Base-by-base conservation (phyloP, 1,140 invertebrate genomes). In the Leptoteleia sp. region DNA sequence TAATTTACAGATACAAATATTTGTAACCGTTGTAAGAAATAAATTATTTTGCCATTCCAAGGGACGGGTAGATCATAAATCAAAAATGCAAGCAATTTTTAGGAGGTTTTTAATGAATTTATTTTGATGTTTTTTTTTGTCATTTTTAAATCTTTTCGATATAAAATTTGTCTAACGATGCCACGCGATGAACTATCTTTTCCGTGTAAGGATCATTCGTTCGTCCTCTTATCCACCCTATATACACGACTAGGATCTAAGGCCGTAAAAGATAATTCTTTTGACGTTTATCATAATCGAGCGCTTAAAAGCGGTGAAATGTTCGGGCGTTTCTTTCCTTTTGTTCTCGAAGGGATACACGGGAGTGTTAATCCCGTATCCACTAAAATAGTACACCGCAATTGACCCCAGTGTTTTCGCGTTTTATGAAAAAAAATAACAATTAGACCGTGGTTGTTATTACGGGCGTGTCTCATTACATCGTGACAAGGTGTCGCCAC, bases 151-250 rank as follows among this genome's bases (percentile, higher is more conserved):
- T 87, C 83, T 89, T 86, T 89, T 88, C 78, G 82, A 89, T 89
- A 89, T 89, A 90, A 89, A 90, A 90, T 88, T 89, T 90, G 80
- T 87, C 84, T 85, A 88, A 87, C 84, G 86, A 89, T 89, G 86
- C 86, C 88, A 86, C 86, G 83, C 86, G 84, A 81, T 86, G 83
- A 85, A 86, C 81, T 85, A 84, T 82, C 82, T 82, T 86, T 76
- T 86, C 77, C 82, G 81, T 73, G 76, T 82, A 84, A 87, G 82
- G 82, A 84, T 86, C 82, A 72, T 85, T 84, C 79, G 80, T 81
- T 64, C 78, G 81, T 83, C 82, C 71, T 81, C 81, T 79, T 71
- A 77, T 55, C 81, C 79, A 79, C 80, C 80, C 80, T 88, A 89
- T 89, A 76, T 88, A 88, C 86, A 88, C 85, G 87, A 88, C 86